Evolutionary conservation across 2,113 vertebrate species (phyloP).

Genomic region (Bolborhynchus lineola): DNA sequence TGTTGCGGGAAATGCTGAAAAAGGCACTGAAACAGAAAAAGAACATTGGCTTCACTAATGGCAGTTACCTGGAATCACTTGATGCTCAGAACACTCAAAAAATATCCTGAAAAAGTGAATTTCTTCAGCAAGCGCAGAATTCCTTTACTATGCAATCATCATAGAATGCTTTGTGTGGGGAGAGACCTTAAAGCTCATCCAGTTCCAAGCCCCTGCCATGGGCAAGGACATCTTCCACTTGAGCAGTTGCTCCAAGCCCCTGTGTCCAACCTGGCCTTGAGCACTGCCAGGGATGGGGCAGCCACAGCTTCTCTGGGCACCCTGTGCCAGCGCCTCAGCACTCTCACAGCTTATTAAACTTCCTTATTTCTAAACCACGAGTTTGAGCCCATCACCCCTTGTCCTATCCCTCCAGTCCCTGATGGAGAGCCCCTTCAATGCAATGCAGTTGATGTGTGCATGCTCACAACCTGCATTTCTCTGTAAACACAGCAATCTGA

Average conservation of each 20-base stretch:
- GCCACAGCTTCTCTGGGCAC: not conserved
- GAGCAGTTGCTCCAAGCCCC: no score
- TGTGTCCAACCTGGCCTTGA: no score
- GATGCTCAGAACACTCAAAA: not conserved
- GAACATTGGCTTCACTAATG: not conserved
- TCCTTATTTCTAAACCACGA: not conserved
- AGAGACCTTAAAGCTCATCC: not conserved
- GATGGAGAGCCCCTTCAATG: not conserved
- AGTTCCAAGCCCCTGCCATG: fast-evolving
- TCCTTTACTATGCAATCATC: not conserved
- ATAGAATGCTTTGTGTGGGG: not conserved
- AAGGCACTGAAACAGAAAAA: not conserved
- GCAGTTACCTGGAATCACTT: not conserved
- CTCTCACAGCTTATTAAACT: not conserved
- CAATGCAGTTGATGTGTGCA: not conserved
- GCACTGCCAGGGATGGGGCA: not conserved
- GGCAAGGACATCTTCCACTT: not conserved
- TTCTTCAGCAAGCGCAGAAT: not conserved
- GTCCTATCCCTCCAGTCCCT: not conserved
- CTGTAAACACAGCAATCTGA: not conserved
- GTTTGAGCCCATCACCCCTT: not conserved
- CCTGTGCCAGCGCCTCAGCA: not conserved
- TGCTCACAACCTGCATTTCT: not conserved
- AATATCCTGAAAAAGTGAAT: not conserved
- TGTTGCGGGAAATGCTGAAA: not conserved